These are phyloP conservation scores for Chromoteleia sp. DNA, from an alignment of 2,888 invertebrate genomes.

Conservation along the genomic window DNA sequence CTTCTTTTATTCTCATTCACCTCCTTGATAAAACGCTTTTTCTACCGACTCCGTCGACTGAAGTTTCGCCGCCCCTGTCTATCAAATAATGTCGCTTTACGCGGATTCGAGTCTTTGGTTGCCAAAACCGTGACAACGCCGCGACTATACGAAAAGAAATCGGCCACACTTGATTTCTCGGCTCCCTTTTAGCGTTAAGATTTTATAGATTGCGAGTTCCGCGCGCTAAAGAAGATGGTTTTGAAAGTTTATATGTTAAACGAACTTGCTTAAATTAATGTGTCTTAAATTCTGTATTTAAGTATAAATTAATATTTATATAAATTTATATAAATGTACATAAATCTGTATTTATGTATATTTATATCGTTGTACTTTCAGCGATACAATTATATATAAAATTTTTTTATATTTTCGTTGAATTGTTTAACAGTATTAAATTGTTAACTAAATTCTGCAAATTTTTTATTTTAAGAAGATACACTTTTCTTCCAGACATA, in stretches of 20 bases:
- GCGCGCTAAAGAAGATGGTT: constrained; percentile 23
- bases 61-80: constrained; percentile 81
- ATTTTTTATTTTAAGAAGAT: too few relatives aligned
- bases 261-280: not conserved
- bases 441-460: too few relatives aligned
- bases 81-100: constrained; percentile 80
- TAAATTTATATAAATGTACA: too few relatives aligned
- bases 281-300: too few relatives aligned
- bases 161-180: constrained; percentile 78
- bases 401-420: too few relatives aligned
- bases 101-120: constrained; percentile 82
- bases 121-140: constrained; percentile 70
- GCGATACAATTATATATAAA: too few relatives aligned
- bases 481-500: too few relatives aligned
- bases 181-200: constrained; percentile 65
- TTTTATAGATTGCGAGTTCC: constrained; percentile 70
- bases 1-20: constrained; percentile 60
- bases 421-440: too few relatives aligned
- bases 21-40: constrained; percentile 75
- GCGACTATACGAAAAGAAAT: constrained; percentile 75
- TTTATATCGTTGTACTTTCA: too few relatives aligned
- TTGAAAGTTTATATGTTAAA: not conserved
- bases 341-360: too few relatives aligned
- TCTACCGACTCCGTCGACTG: constrained; percentile 65
- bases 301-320: too few relatives aligned